Base-by-base conservation (phyloP, 2,888 invertebrate species). In the Lamellibrachia satsuma region DNA sequence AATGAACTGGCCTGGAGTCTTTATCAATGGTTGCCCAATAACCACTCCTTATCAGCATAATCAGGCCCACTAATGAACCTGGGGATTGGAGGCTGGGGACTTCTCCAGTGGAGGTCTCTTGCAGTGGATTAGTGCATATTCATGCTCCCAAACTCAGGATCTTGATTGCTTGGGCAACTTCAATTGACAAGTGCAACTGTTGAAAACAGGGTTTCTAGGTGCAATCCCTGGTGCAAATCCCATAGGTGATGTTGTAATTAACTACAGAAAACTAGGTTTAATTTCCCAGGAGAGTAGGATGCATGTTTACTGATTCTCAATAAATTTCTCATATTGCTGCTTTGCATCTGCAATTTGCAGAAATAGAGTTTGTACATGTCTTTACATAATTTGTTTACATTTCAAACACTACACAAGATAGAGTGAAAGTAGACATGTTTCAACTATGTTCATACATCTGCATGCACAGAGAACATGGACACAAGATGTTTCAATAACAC, bases 21-120 rank as follows among this genome's bases (percentile, higher is more conserved):
- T 22, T 75, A 75, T 75, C 75, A 75, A 75, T 75, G 75, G 75
- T 75, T 75, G 75, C 75, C 75, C 75, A 75, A 75, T 75, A 75
- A 75, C 75, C 75, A 22, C 75, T 75, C 75, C 75, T 75, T 75
- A 75, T 75, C 75, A 22, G 75, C 75, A 75, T 75, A 75, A 75
- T 75, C 75, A 75, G 75, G 75, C 11, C 57, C 15, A 15, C 75
- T 75, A 75, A 75, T 75, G 75, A 75, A 75, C 75, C 75, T 75
- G 75, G 75, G 75, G 75, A 75, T n/a, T 75, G 75, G 7, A 3
- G 6, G 22, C 75, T 75, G 75, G 75, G 75, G 75, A 75, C n/a
- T 75, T 75, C 75, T 75, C 75, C 15, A 75, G 75, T 75, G 75
- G 75, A 75, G 22, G 75, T 75, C 75, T 75, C 75, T 22, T 75